Percentiles rank a stretch among this genome's conserved stretches.
Evolutionary conservation across 2,888 invertebrate genomes (phyloP).

Genomic region (Mimas tiliae): DNA sequence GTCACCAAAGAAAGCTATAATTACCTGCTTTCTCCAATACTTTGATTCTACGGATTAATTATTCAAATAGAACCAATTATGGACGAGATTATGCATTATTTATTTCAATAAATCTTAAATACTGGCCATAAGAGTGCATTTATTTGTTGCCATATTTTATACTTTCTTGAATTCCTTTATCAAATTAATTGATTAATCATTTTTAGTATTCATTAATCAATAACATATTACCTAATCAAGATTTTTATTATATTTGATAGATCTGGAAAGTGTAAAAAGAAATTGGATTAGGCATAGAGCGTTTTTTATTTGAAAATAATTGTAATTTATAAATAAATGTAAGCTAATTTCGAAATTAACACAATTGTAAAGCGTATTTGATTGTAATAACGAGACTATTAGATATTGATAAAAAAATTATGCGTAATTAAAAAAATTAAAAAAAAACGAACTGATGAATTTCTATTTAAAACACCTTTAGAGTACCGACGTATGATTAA

Average conservation of each 20-base stretch:
- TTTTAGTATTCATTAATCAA: neutral
- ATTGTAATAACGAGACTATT: slow-evolving; percentile 32
- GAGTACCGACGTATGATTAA: too few relatives aligned
- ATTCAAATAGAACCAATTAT: neutral
- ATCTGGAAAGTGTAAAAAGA: slow-evolving; percentile 4
- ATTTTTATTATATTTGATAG: slow-evolving; percentile 4
- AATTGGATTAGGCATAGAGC: slow-evolving; percentile 5
- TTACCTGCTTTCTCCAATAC: neutral
- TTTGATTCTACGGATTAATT: slow-evolving; percentile 17
- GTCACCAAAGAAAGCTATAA: neutral
- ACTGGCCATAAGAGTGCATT: slow-evolving; percentile 37
- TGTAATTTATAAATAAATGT: slow-evolving; percentile 32
- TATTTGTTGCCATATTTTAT: slow-evolving; percentile 38
- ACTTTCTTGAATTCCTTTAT: slow-evolving; percentile 2
- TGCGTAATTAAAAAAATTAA: slow-evolving; percentile 60
- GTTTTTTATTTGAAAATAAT: slow-evolving; percentile 22
- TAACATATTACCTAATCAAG: slow-evolving; percentile 9
- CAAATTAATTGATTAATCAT: neutral
- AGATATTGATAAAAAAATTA: slow-evolving; percentile 57
- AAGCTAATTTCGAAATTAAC: slow-evolving; percentile 23
- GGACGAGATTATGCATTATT: slow-evolving; percentile 19
- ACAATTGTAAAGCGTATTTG: slow-evolving; percentile 23
- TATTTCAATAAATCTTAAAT: slow-evolving; percentile 20
- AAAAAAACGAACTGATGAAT: slow-evolving; percentile 10
- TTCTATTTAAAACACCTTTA: neutral